phyloP scores from a whole-genome alignment of 2,113 vertebrate species.

The Burhinus oedicnemus region DNA sequence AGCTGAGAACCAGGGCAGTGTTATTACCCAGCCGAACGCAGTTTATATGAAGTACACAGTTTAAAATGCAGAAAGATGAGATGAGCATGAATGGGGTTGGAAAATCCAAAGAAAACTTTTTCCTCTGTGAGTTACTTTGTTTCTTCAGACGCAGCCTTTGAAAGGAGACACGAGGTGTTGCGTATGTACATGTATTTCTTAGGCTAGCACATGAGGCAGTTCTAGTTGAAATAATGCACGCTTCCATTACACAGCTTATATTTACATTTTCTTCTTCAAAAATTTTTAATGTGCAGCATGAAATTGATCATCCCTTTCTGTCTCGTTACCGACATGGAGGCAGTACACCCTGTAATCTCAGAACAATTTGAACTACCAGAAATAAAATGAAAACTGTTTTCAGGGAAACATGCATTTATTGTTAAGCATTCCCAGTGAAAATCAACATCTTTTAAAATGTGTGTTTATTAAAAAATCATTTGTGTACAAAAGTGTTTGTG shows the following conservation, averaged over 20 bases:
- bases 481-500: conserved; percentile 78
- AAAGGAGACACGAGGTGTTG: background rate
- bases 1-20: background rate
- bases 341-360: background rate
- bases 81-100: fast-evolving
- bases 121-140: background rate
- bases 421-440: conserved; percentile 79
- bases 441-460: conserved; percentile 81
- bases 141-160: background rate
- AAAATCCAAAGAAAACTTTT: background rate
- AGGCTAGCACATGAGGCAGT: background rate
- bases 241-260: background rate
- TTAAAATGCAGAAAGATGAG: background rate
- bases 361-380: conserved; percentile 15
- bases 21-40: too few species aligned
- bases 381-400: conserved; percentile 70
- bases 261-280: background rate
- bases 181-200: fast-evolving
- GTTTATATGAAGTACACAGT: background rate
- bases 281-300: background rate
- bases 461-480: conserved; percentile 78
- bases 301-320: background rate
- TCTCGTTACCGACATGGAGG: background rate
- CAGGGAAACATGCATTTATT: conserved; percentile 81
- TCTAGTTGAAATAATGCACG: fast-evolving